phyloP scores from a whole-genome alignment of 1,140 invertebrate genomes.

The Heliconius congener region DNA sequence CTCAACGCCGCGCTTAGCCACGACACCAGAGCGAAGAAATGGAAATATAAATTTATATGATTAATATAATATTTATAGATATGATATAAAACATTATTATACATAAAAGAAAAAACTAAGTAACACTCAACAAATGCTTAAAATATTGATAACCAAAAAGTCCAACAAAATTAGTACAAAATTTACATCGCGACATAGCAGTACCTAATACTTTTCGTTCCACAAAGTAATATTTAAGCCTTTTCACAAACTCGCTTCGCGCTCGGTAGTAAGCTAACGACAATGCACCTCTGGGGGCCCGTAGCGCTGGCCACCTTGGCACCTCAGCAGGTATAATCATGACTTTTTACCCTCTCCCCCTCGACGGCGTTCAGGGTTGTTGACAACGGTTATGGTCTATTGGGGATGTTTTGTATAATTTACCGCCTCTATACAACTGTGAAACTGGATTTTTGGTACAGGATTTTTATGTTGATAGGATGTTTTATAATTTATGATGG shows the following conservation, averaged over 20 bases:
- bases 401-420: slow-evolving; percentile 5
- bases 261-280: background rate
- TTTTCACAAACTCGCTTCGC: background rate
- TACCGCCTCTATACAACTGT: background rate
- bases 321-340: slow-evolving; percentile 5
- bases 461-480: background rate
- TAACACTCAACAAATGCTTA: background rate
- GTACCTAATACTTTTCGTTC: background rate
- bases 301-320: background rate
- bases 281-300: background rate
- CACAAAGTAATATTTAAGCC: background rate
- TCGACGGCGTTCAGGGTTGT: background rate
- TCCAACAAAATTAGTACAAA: background rate
- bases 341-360: background rate
- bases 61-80: no score
- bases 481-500: no score
- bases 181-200: background rate
- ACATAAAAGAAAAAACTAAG: no score
- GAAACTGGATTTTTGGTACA: background rate
- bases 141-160: background rate
- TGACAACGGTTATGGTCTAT: slow-evolving; percentile 1
- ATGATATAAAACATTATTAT: no score
- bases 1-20: no score
- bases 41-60: no score
- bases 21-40: no score